Evolutionary conservation across 2,888 invertebrate genomes (phyloP), one percentile per base, ranked within the genome.

Genomic region (Arrhopalites spinosus): DNA sequence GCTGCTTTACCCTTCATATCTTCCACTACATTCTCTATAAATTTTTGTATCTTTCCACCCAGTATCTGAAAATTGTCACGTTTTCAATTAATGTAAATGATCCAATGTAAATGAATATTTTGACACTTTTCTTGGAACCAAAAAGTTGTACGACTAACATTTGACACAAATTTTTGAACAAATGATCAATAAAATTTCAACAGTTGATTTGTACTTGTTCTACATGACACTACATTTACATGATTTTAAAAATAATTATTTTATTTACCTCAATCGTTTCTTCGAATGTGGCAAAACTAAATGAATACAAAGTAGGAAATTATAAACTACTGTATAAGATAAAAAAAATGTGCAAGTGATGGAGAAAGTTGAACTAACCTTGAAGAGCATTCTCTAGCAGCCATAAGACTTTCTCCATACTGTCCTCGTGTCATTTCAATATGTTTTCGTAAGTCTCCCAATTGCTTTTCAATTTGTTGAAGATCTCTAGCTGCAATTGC

Each of bases 281-380:
- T 86, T 93, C 92, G 85, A 93, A 92, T 83, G 91, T 90, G 78
- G 88, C 88, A 84, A 93, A 93, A 45, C 91, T 36, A 36, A 36
- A 36, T 36, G 36, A 36, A 36, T 3, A 36, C 11, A 11, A 36
- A 7, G 11, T 36, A 11, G 11, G 11, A 36, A 11, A 11, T 36
- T 36, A 36, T 36, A 11, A 3, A 7, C 11, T 3, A 36, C 36
- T 3, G 3, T 11, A 36, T 36, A 7, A 7, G 3, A 3, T 36
- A 36, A 36, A 36, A 36, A 36, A 7, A 36, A 36, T 36, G 3
- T 36, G 3, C 36, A 36, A 36, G 11, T 7, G 11, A 7, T 7
- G 36, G 36, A 36, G 36, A 36, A 36, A 36, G 11, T 36, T 36
- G 36, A 11, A 3, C 36, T 36, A 7, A 36, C 36, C 36, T 90